phyloP scores from a whole-genome alignment of 1,140 invertebrate genomes.

The Rhizoglyphus robini region DNA sequence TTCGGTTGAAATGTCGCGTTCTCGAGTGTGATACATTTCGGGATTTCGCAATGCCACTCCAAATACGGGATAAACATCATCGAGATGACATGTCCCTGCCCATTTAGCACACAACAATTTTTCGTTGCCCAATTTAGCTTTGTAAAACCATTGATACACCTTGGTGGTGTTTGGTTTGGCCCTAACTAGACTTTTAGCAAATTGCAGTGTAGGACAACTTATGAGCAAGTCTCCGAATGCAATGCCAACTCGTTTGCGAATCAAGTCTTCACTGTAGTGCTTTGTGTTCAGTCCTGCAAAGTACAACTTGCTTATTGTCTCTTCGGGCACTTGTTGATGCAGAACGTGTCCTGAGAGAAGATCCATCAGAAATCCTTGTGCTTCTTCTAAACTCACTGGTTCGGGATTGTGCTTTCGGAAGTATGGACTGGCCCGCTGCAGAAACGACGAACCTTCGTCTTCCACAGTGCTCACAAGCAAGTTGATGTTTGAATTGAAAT shows the following conservation, averaged over 20 bases:
- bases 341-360: not conserved
- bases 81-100: conserved; percentile 88
- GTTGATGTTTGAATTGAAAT: conserved; percentile 77
- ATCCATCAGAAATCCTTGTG: not conserved
- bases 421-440: conserved; percentile 31
- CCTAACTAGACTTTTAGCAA: conserved; percentile 3
- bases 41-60: conserved; percentile 57
- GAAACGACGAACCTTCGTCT: conserved; percentile 88
- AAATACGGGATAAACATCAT: conserved; percentile 88
- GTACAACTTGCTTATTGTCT: not conserved
- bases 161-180: not conserved
- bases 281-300: not conserved
- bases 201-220: conserved; percentile 47
- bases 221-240: conserved; percentile 73
- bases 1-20: conserved; percentile 4
- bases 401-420: not conserved
- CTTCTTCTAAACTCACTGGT: not conserved
- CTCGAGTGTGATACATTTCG: not conserved
- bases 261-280: not conserved
- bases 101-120: conserved; percentile 38
- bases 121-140: not conserved
- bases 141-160: conserved; percentile 18
- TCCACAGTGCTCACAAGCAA: conserved; percentile 81
- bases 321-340: not conserved
- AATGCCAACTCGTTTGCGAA: conserved; percentile 11